Conservation (phyloP, 2,797 vertebrate genomes). For the Garrulus glandarius region DNA sequence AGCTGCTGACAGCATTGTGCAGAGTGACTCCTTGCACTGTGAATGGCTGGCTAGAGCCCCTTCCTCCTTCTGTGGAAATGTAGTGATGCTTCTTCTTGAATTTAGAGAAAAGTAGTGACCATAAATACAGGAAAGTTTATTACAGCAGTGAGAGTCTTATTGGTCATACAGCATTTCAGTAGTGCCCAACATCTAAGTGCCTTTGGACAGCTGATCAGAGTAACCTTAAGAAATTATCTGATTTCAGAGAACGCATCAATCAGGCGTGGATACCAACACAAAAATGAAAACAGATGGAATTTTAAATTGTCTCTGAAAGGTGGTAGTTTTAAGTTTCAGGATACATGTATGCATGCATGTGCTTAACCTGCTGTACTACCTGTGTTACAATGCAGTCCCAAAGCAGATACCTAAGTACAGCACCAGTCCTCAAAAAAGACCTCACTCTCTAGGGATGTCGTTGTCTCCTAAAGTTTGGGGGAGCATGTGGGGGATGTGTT, state of each 20-base stretch:
- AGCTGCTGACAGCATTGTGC: neutral
- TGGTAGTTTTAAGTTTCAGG: neutral
- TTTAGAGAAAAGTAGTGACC: neutral
- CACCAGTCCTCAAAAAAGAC: neutral
- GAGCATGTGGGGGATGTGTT: too few species aligned
- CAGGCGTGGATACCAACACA: neutral
- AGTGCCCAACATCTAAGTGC: neutral
- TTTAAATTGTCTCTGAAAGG: neutral
- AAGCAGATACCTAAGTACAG: neutral
- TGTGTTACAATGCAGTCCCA: neutral
- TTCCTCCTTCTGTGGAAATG: neutral
- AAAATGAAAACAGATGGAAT: neutral
- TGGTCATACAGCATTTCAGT: neutral
- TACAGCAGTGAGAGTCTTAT: neutral
- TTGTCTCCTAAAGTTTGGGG: neutral
- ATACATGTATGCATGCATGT: accelerated
- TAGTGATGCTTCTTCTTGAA: accelerated
- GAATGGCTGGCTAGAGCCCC: neutral
- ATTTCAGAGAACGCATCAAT: neutral
- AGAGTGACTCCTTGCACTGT: accelerated
- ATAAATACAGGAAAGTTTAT: neutral
- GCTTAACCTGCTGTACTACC: neutral
- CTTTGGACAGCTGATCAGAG: neutral
- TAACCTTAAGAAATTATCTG: neutral
- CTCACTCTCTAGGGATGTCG: neutral